Evolutionary conservation across 2,888 invertebrate genomes (phyloP).

Genomic region (Tuta absoluta): DNA sequence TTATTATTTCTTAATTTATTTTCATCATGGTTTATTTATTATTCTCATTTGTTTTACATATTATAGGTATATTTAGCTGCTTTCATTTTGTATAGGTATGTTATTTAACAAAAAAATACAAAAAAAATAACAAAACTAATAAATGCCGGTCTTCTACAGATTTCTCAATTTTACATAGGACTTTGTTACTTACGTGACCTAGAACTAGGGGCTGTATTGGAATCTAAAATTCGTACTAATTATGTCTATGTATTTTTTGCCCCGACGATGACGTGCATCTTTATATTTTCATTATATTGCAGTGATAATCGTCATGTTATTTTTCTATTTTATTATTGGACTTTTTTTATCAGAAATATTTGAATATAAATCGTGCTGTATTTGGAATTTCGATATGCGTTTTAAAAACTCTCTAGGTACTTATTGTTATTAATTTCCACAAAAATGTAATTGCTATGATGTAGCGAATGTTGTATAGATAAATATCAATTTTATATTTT

Average conservation of each 20-base stretch:
- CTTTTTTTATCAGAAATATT: conserved; percentile 51
- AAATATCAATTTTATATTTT: conserved; percentile 77
- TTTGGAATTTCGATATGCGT: conserved; percentile 46
- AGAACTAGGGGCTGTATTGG: conserved; percentile 14
- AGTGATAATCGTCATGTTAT: conserved; percentile 38
- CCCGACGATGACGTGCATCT: conserved; percentile 6
- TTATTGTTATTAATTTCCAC: conserved; percentile 70
- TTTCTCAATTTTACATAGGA: conserved; percentile 13
- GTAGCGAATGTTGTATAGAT: conserved; percentile 67
- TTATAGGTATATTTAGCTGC: conserved; percentile 5
- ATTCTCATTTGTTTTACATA: conserved; percentile 13
- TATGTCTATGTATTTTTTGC: conserved; percentile 6
- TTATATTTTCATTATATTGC: conserved; percentile 28
- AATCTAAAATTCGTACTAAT: conserved; percentile 23
- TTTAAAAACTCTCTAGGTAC: conserved; percentile 60
- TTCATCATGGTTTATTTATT: conserved; percentile 25
- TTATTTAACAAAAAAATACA: conserved; percentile 11
- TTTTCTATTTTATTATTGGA: conserved; percentile 44
- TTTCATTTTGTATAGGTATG: conserved; percentile 12
- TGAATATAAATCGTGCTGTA: conserved; percentile 50
- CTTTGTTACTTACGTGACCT: background rate
- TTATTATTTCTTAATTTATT: conserved; percentile 12
- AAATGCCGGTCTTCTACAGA: conserved; percentile 8
- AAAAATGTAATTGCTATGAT: conserved; percentile 49
- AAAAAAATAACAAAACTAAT: conserved; percentile 6